Evolutionary conservation across 2,888 invertebrate genomes (phyloP).

Genomic region (Andrena hattorfiana): DNA sequence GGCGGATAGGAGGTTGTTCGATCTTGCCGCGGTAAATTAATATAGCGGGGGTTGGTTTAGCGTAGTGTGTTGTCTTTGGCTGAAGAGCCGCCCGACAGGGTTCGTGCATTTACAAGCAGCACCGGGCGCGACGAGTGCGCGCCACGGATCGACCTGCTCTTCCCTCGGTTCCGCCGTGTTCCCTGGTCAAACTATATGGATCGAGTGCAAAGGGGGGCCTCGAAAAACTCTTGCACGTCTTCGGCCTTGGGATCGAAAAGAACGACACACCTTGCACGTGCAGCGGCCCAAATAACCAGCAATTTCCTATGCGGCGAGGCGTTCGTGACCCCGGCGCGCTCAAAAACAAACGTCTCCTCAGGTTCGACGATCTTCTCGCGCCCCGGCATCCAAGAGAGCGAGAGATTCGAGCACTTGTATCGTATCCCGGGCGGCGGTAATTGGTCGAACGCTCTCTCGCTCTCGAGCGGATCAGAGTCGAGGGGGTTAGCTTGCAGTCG

Average conservation of each 20-base stretch:
- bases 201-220: too few species aligned
- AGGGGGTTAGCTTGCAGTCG: conserved; percentile 40
- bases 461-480: conserved; percentile 30
- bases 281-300: conserved; percentile 18
- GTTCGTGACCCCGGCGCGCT: conserved; percentile 24
- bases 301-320: conserved; percentile 32
- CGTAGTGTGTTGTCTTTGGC: background rate
- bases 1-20: background rate
- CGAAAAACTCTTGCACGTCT: too few species aligned
- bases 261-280: too few species aligned
- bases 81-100: background rate
- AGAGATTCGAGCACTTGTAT: conserved; percentile 75
- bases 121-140: background rate
- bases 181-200: too few species aligned
- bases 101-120: conserved; percentile 1
- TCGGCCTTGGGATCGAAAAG: too few species aligned
- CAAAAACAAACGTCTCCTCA: conserved; percentile 52
- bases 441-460: conserved; percentile 74
- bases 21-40: background rate
- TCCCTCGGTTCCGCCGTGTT: background rate
- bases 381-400: conserved; percentile 42
- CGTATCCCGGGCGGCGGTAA: conserved; percentile 75
- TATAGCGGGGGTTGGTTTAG: background rate
- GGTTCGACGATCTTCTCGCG: conserved; percentile 53
- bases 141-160: background rate